phyloP scores from a whole-genome alignment of 2,113 vertebrate genomes.

The Aplodontia rufa region DNA sequence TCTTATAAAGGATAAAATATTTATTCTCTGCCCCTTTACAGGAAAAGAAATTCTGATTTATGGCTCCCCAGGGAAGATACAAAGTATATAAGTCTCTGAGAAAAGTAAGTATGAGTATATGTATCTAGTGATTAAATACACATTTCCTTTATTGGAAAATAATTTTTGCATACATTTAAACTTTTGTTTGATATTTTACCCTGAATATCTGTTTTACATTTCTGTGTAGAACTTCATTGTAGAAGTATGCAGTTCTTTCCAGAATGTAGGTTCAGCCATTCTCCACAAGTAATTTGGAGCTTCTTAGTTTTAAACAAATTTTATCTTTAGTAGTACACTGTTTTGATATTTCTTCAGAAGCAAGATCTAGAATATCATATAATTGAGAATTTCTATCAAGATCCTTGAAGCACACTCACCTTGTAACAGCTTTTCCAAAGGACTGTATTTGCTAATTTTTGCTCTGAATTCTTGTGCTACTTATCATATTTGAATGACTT shows the following conservation, averaged over 20 bases:
- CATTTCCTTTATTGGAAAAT: background rate
- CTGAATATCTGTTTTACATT: background rate
- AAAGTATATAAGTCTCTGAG: background rate
- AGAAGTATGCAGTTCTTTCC: background rate
- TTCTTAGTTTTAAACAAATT: slow-evolving; percentile 42
- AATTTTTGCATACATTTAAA: background rate
- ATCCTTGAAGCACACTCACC: background rate
- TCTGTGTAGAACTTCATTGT: background rate
- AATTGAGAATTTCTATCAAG: background rate
- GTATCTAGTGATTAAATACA: background rate
- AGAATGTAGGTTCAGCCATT: background rate
- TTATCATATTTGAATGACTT: background rate
- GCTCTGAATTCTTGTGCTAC: background rate
- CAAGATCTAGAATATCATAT: background rate
- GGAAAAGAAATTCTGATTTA: background rate
- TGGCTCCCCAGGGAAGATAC: background rate
- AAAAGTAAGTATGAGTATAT: background rate
- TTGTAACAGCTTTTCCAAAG: background rate
- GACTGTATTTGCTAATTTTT: background rate
- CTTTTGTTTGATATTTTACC: background rate
- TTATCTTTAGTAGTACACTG: background rate
- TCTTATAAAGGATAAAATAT: background rate
- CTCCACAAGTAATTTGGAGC: background rate
- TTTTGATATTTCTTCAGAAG: slow-evolving; percentile 26
- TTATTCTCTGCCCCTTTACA: background rate